These are phyloP conservation scores for Drosophila meridiana DNA, from an alignment of 2,888 invertebrate species.

Conservation along the genomic window DNA sequence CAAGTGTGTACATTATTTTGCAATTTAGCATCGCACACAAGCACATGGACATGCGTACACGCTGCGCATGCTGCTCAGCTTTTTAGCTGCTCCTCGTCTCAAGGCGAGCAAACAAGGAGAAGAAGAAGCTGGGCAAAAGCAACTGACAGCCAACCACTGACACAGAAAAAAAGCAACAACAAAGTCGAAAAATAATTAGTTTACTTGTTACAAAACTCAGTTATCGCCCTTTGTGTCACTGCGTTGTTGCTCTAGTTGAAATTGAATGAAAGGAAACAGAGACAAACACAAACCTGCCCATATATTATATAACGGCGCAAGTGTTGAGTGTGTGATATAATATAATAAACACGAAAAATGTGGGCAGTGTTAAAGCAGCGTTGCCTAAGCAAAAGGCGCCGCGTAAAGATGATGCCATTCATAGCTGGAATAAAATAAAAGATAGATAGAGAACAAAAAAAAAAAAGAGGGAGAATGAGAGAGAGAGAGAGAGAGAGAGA, in stretches of 20 bases:
- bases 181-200: slow-evolving; percentile 80
- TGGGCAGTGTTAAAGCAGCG: slow-evolving; percentile 46
- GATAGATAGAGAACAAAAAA: slow-evolving; percentile 7
- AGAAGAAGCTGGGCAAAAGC: slow-evolving; percentile 41
- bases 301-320: slow-evolving; percentile 12
- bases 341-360: slow-evolving; percentile 40
- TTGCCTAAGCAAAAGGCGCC: slow-evolving; percentile 64
- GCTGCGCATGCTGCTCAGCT: slow-evolving; percentile 11
- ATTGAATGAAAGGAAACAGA: slow-evolving; percentile 70
- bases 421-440: slow-evolving; percentile 4
- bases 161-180: slow-evolving; percentile 33
- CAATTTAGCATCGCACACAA: slow-evolving; percentile 68
- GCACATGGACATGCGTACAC: slow-evolving; percentile 16
- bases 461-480: background rate
- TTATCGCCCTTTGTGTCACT: slow-evolving; percentile 69
- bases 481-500: background rate
- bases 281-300: slow-evolving; percentile 30
- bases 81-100: slow-evolving; percentile 35
- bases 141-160: slow-evolving; percentile 42
- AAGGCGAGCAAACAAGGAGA: slow-evolving; percentile 52
- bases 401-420: slow-evolving; percentile 44
- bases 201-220: slow-evolving; percentile 81
- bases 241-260: slow-evolving; percentile 65
- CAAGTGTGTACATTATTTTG: slow-evolving; percentile 81
- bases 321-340: slow-evolving; percentile 52